phyloP scores from a whole-genome alignment of 2,797 vertebrate genomes.

The Echiichthys vipera region DNA sequence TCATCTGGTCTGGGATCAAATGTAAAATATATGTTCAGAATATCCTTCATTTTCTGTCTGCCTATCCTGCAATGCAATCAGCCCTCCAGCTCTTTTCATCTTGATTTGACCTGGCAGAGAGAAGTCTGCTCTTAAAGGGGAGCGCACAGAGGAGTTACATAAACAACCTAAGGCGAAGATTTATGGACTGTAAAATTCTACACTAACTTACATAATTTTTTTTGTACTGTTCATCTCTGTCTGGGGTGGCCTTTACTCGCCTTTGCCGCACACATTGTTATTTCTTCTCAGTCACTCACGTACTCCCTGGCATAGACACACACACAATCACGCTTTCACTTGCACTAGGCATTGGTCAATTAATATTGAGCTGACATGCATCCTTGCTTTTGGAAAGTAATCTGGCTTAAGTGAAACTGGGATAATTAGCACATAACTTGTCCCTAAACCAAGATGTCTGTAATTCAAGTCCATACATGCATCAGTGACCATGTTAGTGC shows the following conservation, averaged over 20 bases:
- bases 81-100: constrained; percentile 13
- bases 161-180: constrained; percentile 17
- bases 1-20: background rate
- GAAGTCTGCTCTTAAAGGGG: background rate
- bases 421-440: constrained; percentile 48
- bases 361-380: constrained; percentile 51
- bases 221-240: background rate
- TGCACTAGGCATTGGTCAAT: constrained; percentile 15
- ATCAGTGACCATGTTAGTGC: constrained; percentile 20
- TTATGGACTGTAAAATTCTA: constrained; percentile 7
- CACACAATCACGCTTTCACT: background rate
- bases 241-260: background rate
- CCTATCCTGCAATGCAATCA: background rate
- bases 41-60: constrained; percentile 2
- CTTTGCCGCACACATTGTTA: background rate
- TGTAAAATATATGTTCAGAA: background rate
- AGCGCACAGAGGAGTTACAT: background rate
- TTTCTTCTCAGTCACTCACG: background rate
- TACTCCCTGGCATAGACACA: background rate
- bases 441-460: constrained; percentile 5
- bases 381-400: constrained; percentile 45
- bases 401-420: constrained; percentile 50
- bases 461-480: constrained; percentile 28
- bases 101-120: constrained; percentile 6
- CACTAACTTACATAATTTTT: background rate